phyloP scores from a whole-genome alignment of 53 echinoderm and acorn worm species.

The Luidia sarsii region DNA sequence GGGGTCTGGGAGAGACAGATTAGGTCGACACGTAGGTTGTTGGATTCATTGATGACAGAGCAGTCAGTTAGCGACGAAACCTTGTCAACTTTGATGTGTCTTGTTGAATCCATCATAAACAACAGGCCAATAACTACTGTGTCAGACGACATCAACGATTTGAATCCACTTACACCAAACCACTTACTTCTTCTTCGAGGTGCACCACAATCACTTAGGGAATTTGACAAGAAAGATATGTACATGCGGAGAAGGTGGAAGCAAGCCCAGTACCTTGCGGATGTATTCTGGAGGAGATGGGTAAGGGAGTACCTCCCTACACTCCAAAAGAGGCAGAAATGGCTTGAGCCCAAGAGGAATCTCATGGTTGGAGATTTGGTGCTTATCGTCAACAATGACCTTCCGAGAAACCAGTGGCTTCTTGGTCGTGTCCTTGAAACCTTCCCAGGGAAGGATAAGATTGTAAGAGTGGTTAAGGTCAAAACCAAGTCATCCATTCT shows the following conservation, averaged over 20 bases:
- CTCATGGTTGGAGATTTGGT: constrained; percentile 49
- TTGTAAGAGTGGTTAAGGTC: constrained; percentile 54
- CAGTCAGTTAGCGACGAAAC: constrained; percentile 57
- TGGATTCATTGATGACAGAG: constrained; percentile 55
- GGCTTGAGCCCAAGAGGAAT: constrained; percentile 49
- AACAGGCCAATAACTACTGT: constrained; percentile 58
- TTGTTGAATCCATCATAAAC: constrained; percentile 62
- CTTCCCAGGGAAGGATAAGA: constrained; percentile 48
- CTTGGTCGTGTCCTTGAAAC: constrained; percentile 30
- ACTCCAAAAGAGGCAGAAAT: constrained; percentile 56
- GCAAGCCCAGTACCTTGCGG: constrained; percentile 9
- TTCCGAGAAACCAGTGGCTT: constrained; percentile 61
- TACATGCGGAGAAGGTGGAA: constrained; percentile 3
- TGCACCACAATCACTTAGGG: not conserved
- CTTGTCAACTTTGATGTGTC: constrained; percentile 58
- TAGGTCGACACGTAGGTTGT: constrained; percentile 44
- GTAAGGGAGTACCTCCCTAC: not conserved
- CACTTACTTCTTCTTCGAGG: constrained; percentile 10
- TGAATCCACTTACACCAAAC: constrained; percentile 47
- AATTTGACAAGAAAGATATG: constrained; percentile 10
- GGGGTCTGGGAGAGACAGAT: constrained; percentile 69
- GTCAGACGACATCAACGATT: constrained; percentile 59
- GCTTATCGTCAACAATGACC: constrained; percentile 15
- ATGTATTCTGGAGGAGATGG: constrained; percentile 17
- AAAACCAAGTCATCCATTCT: too few relatives aligned